Evolutionary conservation across 2,888 invertebrate genomes (phyloP), one percentile per base, ranked within the genome.

Genomic region (Drosophila diplacantha): DNA sequence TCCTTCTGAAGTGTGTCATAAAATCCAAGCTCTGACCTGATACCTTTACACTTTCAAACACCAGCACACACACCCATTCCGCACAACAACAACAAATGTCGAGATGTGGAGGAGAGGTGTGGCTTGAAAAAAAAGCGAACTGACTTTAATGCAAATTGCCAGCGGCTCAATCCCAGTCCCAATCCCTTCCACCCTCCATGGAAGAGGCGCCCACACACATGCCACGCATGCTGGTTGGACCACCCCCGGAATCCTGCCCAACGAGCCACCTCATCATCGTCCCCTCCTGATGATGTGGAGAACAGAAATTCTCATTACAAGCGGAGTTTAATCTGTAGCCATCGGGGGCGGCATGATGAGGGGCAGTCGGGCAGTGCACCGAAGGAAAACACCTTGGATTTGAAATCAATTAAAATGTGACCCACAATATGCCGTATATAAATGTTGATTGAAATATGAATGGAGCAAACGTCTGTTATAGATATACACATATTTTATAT

Each of bases 61-160:
- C 47, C n/a, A 31, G 7, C 46, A 31, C 20, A 32, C 55, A 55
- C 55, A 55, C 51, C 24, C 31, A 31, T 31, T 38, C 29, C 51
- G 37, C 55, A 51, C 57, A 55, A 55, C 56, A 41, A 43, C n/a
- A 44, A 56, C 18, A 31, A 38, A 35, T 11, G 43, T 29, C 3
- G 35, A 31, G 34, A 29, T 29, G 60, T 34, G 18, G 39, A 22
- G 22, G 11, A n/a, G 29, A 38, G 51, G 53, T 39, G 59, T 39
- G 49, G 39, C 54, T 44, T 24, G 34, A 41, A 44, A 60, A 50
- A 50, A 50, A 50, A 60, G 38, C 29, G 39, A 72, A 72, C 64
- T 69, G 74, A 61, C 78, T 78, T 78, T 78, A 78, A 75, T 81
- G 78, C 75, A 81, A 77, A 77, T 74, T 73, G 76, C 76, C 78